phyloP scores from a whole-genome alignment of 37 sponge, comb jelly and placozoan species.

The Geodia barretti region DNA sequence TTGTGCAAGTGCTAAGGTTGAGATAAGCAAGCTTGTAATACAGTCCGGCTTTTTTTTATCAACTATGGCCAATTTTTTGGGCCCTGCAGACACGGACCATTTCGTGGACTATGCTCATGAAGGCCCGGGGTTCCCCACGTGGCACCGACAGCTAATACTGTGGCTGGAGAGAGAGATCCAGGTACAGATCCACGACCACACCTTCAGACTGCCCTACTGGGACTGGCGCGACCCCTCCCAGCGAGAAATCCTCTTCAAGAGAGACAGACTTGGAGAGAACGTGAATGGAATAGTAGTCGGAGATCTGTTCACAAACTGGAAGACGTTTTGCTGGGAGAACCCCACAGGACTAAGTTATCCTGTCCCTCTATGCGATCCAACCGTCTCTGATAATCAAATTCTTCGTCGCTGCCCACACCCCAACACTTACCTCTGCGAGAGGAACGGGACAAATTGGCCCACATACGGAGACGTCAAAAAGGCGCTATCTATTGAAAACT shows the following conservation, averaged over 20 bases:
- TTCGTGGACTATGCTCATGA: slow-evolving; percentile 48
- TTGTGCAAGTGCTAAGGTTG: too few species aligned
- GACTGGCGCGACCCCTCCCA: slow-evolving; percentile 44
- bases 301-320: not conserved
- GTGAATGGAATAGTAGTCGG: slow-evolving; percentile 28
- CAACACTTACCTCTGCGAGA: slow-evolving; percentile 38
- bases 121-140: slow-evolving; percentile 46
- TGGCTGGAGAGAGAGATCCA: slow-evolving; percentile 66
- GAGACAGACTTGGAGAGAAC: slow-evolving; percentile 36
- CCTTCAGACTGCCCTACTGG: slow-evolving; percentile 48
- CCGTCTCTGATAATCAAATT: slow-evolving; percentile 8
- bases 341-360: slow-evolving; percentile 18
- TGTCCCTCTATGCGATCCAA: slow-evolving; percentile 46
- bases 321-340: slow-evolving; percentile 45
- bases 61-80: too few species aligned
- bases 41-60: too few species aligned
- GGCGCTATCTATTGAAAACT: not conserved
- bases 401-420: slow-evolving; percentile 47
- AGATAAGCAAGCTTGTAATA: too few species aligned
- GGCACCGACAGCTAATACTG: slow-evolving; percentile 37
- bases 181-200: slow-evolving; percentile 33
- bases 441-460: slow-evolving; percentile 43
- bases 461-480: slow-evolving; percentile 10
- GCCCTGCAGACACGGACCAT: too few species aligned
- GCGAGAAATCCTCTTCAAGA: slow-evolving; percentile 24